These are phyloP conservation scores for Sibirionetta formosa DNA, from an alignment of 2,797 vertebrate species.

Conservation along the genomic window DNA sequence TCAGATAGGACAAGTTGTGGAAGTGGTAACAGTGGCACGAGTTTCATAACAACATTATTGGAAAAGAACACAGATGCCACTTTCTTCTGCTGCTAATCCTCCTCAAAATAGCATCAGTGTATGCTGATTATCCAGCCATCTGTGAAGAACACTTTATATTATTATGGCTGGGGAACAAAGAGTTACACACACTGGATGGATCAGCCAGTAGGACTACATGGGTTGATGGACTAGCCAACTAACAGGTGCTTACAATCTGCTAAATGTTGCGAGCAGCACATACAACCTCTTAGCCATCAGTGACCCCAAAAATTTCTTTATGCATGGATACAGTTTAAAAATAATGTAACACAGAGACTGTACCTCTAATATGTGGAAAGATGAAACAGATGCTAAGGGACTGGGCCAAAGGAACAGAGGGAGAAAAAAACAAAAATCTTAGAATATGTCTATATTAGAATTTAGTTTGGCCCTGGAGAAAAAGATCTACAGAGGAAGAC, in stretches of 20 bases:
- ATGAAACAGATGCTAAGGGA: constrained; percentile 15
- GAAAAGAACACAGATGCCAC: neutral
- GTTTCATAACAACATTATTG: neutral
- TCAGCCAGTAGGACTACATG: neutral
- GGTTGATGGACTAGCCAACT: neutral
- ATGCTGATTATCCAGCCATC: neutral
- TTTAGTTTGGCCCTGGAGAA: neutral
- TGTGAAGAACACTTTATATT: neutral
- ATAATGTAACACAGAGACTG: neutral
- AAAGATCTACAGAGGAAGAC: neutral
- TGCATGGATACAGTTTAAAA: neutral
- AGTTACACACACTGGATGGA: rapidly evolving
- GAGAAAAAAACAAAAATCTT: neutral
- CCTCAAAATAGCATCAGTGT: neutral
- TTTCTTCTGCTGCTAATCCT: neutral
- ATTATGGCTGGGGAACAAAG: neutral
- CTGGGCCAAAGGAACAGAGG: neutral
- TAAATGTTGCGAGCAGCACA: neutral
- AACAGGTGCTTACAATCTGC: neutral
- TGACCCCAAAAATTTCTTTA: neutral
- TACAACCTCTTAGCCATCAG: neutral
- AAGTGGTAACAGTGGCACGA: rapidly evolving
- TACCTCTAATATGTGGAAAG: neutral
- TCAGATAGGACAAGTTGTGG: neutral
- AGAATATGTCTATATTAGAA: neutral